Evolutionary conservation across 2,888 invertebrate species (phyloP).

Genomic region (Aleiodes testaceus): DNA sequence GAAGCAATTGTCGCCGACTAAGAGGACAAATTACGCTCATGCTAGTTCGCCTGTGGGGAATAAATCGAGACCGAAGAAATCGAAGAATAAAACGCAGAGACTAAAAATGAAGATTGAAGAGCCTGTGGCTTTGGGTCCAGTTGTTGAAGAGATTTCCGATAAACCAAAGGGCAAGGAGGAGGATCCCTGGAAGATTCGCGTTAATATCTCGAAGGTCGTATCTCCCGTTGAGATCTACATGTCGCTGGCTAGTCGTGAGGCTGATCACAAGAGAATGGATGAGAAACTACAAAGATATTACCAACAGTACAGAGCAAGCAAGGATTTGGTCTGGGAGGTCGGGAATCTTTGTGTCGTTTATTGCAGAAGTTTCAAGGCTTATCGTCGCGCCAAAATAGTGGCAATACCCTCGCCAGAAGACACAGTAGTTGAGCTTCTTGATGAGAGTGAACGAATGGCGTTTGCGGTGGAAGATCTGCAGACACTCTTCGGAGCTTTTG

Average conservation of each 20-base stretch:
- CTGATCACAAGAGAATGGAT: conserved; percentile 74
- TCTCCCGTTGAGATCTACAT: conserved; percentile 79
- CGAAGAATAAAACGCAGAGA: conserved; percentile 13
- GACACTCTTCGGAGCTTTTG: conserved; percentile 75
- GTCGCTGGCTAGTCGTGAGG: conserved; percentile 73
- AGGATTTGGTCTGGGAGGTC: conserved; percentile 72
- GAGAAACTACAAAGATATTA: conserved; percentile 77
- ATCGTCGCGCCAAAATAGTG: conserved; percentile 78
- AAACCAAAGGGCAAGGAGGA: conserved; percentile 33
- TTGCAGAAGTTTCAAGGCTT: conserved; percentile 75
- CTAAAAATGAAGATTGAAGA: not conserved
- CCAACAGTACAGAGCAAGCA: conserved; percentile 49
- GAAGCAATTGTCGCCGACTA: not conserved
- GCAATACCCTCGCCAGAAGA: conserved; percentile 69
- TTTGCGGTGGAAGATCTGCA: conserved; percentile 74
- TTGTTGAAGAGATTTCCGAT: not conserved
- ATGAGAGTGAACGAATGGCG: conserved; percentile 77
- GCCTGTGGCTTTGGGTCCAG: not conserved
- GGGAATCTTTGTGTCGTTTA: conserved; percentile 75
- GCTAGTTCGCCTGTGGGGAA: no score
- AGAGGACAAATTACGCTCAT: no score
- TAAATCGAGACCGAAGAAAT: conserved; percentile 10
- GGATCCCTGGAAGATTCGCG: conserved; percentile 74
- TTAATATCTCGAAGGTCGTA: conserved; percentile 74
- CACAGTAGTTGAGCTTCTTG: conserved; percentile 78